phyloP scores from a whole-genome alignment of 2,797 vertebrate genomes.

The Brotula barbata region DNA sequence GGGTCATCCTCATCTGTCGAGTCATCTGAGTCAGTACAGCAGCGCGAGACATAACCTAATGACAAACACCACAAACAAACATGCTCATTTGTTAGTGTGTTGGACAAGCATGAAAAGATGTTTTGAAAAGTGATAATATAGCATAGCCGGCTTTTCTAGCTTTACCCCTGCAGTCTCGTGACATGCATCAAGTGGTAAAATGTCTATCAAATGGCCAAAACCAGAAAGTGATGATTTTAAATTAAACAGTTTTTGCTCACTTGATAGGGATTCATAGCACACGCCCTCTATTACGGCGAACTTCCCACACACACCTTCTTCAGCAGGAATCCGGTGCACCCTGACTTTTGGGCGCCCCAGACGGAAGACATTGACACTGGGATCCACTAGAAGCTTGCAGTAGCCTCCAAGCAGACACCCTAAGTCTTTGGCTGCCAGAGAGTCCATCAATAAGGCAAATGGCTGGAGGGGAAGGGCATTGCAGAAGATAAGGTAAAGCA shows the following conservation, averaged over 20 bases:
- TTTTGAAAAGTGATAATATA: slow-evolving; percentile 12
- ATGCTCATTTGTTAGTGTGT: slow-evolving; percentile 18
- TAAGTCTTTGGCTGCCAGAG: slow-evolving; percentile 94
- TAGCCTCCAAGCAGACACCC: slow-evolving; percentile 93
- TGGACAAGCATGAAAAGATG: not conserved
- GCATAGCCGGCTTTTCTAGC: slow-evolving; percentile 41
- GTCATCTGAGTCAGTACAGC: slow-evolving; percentile 92
- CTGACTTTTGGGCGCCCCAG: slow-evolving; percentile 85
- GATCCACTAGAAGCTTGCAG: slow-evolving; percentile 90
- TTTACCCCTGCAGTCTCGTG: slow-evolving; percentile 60
- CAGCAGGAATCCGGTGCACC: slow-evolving; percentile 88
- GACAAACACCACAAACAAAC: slow-evolving; percentile 33
- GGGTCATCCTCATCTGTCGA: slow-evolving; percentile 86
- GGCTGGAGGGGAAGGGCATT: slow-evolving; percentile 78
- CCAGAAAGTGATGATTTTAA: slow-evolving; percentile 63
- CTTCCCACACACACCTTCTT: slow-evolving; percentile 89
- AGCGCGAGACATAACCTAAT: slow-evolving; percentile 91
- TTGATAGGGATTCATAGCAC: slow-evolving; percentile 83
- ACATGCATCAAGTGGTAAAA: slow-evolving; percentile 55
- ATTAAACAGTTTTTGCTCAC: slow-evolving; percentile 78
- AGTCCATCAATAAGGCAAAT: slow-evolving; percentile 93
- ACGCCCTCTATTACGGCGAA: slow-evolving; percentile 78
- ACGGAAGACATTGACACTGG: slow-evolving; percentile 85
- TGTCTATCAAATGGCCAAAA: slow-evolving; percentile 64
- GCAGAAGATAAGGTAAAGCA: slow-evolving; percentile 58